Conservation (phyloP, 2,113 vertebrate species). For the Halichoeres trimaculatus region DNA sequence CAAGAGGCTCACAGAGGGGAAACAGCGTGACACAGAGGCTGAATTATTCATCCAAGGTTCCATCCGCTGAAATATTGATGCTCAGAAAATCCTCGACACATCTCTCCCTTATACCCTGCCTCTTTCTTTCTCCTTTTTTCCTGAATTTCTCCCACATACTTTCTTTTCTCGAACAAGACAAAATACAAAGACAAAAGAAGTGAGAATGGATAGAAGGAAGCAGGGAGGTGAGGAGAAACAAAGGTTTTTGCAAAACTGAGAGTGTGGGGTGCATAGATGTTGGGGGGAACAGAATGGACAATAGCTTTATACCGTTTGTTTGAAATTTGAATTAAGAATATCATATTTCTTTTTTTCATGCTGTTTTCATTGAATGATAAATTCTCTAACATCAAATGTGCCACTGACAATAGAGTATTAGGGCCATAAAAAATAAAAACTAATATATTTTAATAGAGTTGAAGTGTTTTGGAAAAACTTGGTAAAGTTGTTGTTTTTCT, state of each 20-base stretch:
- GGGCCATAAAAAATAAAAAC: too few species aligned
- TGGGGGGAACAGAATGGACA: too few species aligned
- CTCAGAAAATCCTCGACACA: conserved; percentile 44
- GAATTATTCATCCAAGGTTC: conserved; percentile 77
- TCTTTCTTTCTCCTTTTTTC: not conserved
- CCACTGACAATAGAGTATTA: too few species aligned
- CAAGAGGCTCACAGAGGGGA: conserved; percentile 43
- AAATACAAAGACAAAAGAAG: not conserved
- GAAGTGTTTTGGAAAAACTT: too few species aligned
- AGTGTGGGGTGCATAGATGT: not conserved
- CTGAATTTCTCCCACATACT: not conserved
- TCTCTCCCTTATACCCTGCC: conserved; percentile 18
- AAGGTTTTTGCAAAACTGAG: too few species aligned
- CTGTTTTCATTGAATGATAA: too few species aligned
- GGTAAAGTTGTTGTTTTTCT: too few species aligned
- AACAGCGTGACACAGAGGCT: conserved; percentile 51
- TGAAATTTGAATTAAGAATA: too few species aligned
- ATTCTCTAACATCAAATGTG: too few species aligned
- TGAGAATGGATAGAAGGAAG: not conserved
- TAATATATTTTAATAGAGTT: too few species aligned
- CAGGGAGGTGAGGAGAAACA: not conserved
- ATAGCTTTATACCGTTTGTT: too few species aligned
- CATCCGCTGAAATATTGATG: conserved; percentile 74
- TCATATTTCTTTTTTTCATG: too few species aligned
- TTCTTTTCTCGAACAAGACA: conserved; percentile 4